Conservation (phyloP, 2,888 invertebrate species). For the Athalia circularis region DNA sequence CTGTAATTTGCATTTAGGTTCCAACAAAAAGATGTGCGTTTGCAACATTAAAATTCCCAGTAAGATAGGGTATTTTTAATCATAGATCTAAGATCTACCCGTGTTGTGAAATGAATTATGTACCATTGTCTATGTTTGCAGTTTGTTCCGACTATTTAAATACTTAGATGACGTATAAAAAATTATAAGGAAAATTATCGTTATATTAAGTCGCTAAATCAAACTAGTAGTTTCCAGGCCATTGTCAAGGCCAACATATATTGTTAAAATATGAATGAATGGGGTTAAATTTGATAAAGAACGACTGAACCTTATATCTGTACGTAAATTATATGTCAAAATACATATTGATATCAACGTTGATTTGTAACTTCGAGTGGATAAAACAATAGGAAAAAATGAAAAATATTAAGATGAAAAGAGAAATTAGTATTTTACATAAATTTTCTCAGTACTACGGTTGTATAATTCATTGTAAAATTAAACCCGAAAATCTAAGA, state of each 20-base stretch:
- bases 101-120: neutral
- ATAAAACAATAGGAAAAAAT: neutral
- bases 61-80: constrained; percentile 21
- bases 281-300: neutral
- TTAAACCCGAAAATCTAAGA: neutral
- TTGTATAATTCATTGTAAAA: constrained; percentile 21
- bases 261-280: neutral
- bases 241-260: neutral
- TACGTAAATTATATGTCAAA: constrained; percentile 1
- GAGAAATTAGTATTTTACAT: constrained; percentile 1
- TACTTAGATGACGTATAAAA: too few relatives aligned
- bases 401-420: neutral
- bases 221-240: neutral
- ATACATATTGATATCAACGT: constrained; percentile 2
- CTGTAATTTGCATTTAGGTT: constrained; percentile 13
- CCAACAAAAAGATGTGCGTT: neutral
- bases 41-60: constrained; percentile 3
- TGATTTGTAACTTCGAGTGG: neutral
- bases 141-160: too few relatives aligned
- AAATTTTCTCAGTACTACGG: constrained; percentile 6
- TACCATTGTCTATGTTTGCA: too few relatives aligned
- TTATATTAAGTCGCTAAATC: too few relatives aligned
- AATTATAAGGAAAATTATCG: too few relatives aligned
- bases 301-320: constrained; percentile 24
- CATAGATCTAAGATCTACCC: constrained; percentile 19